phyloP scores from a whole-genome alignment of 2,113 vertebrate genomes.

The Notothenia rossii region DNA sequence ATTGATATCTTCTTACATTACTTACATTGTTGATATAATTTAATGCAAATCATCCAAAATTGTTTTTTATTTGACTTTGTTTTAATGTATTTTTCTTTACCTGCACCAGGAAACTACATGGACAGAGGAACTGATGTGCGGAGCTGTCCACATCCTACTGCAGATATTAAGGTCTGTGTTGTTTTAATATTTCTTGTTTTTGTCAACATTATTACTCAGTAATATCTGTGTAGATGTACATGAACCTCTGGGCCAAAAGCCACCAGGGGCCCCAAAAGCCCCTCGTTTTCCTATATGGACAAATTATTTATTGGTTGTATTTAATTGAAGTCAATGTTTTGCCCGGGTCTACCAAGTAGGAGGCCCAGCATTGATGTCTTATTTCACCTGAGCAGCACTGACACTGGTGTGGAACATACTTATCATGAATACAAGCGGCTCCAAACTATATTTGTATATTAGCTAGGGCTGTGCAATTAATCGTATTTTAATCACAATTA shows the following conservation, averaged over 20 bases:
- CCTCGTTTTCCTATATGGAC: neutral
- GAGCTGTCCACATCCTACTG: constrained; percentile 45
- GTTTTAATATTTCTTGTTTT: neutral
- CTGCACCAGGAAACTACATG: constrained; percentile 67
- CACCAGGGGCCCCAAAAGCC: neutral
- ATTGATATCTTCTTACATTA: neutral
- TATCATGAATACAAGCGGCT: too few species aligned
- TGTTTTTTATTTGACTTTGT: neutral
- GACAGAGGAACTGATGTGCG: constrained; percentile 58
- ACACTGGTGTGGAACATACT: neutral
- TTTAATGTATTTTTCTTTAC: neutral
- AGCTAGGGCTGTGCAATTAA: too few species aligned
- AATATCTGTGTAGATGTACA: neutral
- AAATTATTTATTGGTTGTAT: neutral
- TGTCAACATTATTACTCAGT: neutral
- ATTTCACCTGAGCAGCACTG: neutral
- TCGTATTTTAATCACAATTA: too few species aligned
- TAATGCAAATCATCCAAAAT: neutral
- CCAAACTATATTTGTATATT: too few species aligned
- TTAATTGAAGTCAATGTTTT: too few species aligned
- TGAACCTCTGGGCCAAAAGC: neutral
- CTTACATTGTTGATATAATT: neutral
- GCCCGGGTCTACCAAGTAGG: neutral
- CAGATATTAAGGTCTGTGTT: constrained; percentile 62
- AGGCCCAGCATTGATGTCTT: neutral